These are phyloP conservation scores for Chaetodon trifasciatus DNA, from an alignment of 2,797 vertebrate genomes.

Conservation along the genomic window DNA sequence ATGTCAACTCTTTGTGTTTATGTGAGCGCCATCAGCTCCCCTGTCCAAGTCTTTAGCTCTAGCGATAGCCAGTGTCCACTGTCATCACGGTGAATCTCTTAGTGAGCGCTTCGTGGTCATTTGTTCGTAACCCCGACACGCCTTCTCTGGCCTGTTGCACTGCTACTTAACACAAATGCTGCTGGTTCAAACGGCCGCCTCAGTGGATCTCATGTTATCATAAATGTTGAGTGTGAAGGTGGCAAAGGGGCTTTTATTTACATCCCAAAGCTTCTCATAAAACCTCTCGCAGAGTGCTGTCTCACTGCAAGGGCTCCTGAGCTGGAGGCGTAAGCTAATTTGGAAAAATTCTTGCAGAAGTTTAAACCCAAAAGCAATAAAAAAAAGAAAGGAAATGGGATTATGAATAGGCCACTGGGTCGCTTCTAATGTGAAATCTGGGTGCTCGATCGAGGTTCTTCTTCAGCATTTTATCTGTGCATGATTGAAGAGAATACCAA, in stretches of 20 bases:
- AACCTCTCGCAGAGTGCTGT: conserved; percentile 24
- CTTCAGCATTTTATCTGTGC: conserved; percentile 33
- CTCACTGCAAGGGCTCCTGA: conserved; percentile 40
- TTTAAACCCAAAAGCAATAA: conserved; percentile 56
- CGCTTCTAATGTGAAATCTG: conserved; percentile 54
- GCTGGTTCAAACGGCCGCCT: conserved; percentile 67
- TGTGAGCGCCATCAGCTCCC: conserved; percentile 29
- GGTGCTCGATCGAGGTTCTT: conserved; percentile 47
- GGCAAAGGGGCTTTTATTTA: conserved; percentile 51
- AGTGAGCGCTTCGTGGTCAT: conserved; percentile 32
- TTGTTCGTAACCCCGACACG: conserved; percentile 16
- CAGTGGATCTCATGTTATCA: conserved; percentile 53
- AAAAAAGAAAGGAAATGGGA: neutral
- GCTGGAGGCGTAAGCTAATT: conserved; percentile 18
- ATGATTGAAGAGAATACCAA: conserved; percentile 28
- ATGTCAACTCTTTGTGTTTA: conserved; percentile 22
- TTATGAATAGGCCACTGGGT: conserved; percentile 28
- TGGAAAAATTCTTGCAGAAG: conserved; percentile 8
- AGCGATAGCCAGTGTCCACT: conserved; percentile 12
- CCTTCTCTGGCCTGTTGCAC: conserved; percentile 51
- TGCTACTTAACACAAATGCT: conserved; percentile 67
- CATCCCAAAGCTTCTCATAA: conserved; percentile 44
- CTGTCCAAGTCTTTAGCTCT: conserved; percentile 38
- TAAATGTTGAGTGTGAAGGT: conserved; percentile 21
- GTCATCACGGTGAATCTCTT: conserved; percentile 18